Percentiles rank a stretch among this genome's conserved stretches.
Conservation (phyloP, 2,888 invertebrate genomes). For the Erebia palarica region DNA sequence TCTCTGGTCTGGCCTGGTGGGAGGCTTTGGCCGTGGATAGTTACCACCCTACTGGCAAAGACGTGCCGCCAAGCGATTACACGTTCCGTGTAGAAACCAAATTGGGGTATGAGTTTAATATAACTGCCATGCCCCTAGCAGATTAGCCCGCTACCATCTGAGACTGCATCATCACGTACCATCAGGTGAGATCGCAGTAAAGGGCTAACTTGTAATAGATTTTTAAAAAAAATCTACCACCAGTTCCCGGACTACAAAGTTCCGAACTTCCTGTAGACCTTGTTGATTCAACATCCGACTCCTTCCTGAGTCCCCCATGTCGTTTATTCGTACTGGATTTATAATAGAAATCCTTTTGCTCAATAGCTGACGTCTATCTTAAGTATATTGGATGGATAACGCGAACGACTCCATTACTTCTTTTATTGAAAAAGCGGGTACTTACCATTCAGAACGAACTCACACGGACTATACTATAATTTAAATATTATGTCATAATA, state of each 20-base stretch:
- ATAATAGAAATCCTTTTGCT: slow-evolving; percentile 33
- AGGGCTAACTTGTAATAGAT: no score
- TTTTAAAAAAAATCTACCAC: neutral
- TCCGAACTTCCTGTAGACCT: slow-evolving; percentile 27
- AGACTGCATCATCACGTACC: no score
- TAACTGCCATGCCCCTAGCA: no score
- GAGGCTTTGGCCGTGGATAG: no score
- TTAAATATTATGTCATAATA: no score
- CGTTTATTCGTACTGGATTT: slow-evolving; percentile 33
- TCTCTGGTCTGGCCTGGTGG: no score
- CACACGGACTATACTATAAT: neutral
- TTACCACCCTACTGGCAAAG: no score
- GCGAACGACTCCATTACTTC: slow-evolving; percentile 15
- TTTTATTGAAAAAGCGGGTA: slow-evolving; percentile 4
- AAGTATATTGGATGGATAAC: slow-evolving; percentile 25
- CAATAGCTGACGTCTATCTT: slow-evolving; percentile 30
- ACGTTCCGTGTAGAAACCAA: no score
- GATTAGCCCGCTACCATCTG: no score
- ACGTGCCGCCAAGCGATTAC: no score
- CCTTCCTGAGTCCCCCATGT: slow-evolving; percentile 25
- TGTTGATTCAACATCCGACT: slow-evolving; percentile 41
- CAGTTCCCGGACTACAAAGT: neutral
- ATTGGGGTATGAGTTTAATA: no score
- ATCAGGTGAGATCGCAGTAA: no score
- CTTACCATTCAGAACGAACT: neutral